Conservation (phyloP, 2,797 vertebrate species). For the Brotogeris chrysoptera region DNA sequence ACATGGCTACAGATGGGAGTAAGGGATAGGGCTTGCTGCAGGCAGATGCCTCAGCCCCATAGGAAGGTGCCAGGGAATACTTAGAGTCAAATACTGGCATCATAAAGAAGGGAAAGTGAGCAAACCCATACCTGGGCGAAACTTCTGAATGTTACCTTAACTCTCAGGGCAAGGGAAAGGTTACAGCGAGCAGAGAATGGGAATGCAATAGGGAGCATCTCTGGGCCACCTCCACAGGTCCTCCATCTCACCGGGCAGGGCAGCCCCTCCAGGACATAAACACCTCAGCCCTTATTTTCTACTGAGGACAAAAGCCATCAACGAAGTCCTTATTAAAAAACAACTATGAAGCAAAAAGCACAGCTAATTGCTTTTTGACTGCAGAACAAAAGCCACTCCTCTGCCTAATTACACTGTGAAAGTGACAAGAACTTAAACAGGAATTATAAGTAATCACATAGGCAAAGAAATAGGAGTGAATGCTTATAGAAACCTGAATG, state of each 20-base stretch:
- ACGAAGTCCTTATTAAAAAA: conserved; percentile 56
- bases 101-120: background rate
- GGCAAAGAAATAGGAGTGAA: conserved; percentile 12
- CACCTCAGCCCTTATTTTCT: background rate
- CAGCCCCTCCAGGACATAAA: background rate
- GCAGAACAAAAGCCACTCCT: conserved; percentile 41
- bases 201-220: background rate
- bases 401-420: conserved; percentile 51
- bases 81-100: background rate
- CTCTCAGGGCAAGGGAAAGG: background rate
- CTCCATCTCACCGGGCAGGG: background rate
- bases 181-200: background rate
- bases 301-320: conserved; percentile 37
- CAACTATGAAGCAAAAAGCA: conserved; percentile 51
- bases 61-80: background rate
- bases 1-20: background rate
- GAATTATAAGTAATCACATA: conserved; percentile 43
- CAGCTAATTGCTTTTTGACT: conserved; percentile 65
- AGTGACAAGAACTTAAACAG: conserved; percentile 59
- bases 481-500: conserved; percentile 2
- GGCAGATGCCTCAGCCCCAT: background rate
- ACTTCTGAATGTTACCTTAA: background rate
- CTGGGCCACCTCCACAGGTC: background rate
- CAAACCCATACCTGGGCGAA: background rate
- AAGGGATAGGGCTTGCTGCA: background rate